phyloP scores from a whole-genome alignment of 2,888 invertebrate species.

The Sarcophaga subvicina region DNA sequence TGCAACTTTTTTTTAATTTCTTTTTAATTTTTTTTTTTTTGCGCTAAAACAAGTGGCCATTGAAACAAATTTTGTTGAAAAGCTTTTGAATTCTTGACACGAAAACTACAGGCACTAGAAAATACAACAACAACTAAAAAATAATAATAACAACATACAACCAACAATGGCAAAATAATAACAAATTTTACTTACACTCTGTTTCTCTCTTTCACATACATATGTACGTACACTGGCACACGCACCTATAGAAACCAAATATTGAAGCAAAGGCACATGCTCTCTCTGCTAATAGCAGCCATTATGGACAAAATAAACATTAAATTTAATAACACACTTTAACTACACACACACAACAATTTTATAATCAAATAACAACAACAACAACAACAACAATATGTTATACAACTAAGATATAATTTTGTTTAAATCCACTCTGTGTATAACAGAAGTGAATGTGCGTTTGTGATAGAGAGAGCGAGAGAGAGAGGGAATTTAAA shows the following conservation, averaged over 20 bases:
- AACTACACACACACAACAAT: neutral
- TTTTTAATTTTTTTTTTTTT: neutral
- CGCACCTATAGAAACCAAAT: neutral
- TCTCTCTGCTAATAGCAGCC: neutral
- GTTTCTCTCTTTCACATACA: neutral
- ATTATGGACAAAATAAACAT: neutral
- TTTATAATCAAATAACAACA: neutral
- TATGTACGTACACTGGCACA: no score
- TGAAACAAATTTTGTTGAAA: constrained; percentile 58
- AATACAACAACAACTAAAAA: constrained; percentile 6
- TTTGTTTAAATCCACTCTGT: neutral
- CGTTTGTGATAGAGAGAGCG: neutral
- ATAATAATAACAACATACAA: constrained; percentile 4
- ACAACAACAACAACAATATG: neutral
- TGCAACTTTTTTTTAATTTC: constrained; percentile 33
- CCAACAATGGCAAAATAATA: constrained; percentile 31
- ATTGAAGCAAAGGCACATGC: neutral
- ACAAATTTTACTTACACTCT: neutral
- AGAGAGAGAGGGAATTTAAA: neutral
- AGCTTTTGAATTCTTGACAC: constrained; percentile 64
- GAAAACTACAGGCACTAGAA: constrained; percentile 45
- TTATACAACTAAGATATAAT: neutral
- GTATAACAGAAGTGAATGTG: neutral
- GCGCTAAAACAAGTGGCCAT: constrained; percentile 58
- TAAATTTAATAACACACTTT: neutral